Percentiles rank a stretch among this genome's conserved stretches.
Evolutionary conservation across 2,797 vertebrate species (phyloP).

Genomic region (Synaphobranchus kaupii): DNA sequence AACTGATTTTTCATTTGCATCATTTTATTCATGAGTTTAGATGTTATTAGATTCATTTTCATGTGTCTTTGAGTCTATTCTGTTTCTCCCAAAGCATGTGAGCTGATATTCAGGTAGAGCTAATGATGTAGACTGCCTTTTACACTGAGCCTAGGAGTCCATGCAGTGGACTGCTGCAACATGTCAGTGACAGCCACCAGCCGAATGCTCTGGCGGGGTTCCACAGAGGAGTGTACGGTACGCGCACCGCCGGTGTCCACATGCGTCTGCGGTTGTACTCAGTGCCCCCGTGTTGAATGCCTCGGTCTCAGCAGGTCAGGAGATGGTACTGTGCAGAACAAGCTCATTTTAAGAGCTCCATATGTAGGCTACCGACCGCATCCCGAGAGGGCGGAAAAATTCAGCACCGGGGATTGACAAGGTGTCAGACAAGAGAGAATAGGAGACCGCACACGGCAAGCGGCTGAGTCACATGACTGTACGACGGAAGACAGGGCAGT

Average conservation of each 20-base stretch:
- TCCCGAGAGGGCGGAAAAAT: not conserved
- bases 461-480: not conserved
- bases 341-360: not conserved
- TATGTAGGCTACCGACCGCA: no score
- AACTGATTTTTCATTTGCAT: not conserved
- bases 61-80: not conserved
- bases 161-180: not conserved
- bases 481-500: not conserved
- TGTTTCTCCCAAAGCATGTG: not conserved
- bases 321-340: not conserved
- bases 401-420: not conserved
- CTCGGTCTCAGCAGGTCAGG: not conserved
- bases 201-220: not conserved
- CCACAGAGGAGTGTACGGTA: not conserved
- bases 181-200: not conserved
- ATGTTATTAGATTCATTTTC: not conserved
- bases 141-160: conserved; percentile 1
- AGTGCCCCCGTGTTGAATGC: not conserved
- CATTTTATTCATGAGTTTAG: not conserved
- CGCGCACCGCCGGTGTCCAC: not conserved
- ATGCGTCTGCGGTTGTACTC: not conserved
- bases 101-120: not conserved
- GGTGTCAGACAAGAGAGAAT: not conserved
- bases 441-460: not conserved
- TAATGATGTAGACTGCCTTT: conserved; percentile 5